Percentiles rank a stretch among this genome's conserved stretches.
Evolutionary conservation across 2,797 vertebrate genomes (phyloP).

Genomic region (Sebastes matsubarae): DNA sequence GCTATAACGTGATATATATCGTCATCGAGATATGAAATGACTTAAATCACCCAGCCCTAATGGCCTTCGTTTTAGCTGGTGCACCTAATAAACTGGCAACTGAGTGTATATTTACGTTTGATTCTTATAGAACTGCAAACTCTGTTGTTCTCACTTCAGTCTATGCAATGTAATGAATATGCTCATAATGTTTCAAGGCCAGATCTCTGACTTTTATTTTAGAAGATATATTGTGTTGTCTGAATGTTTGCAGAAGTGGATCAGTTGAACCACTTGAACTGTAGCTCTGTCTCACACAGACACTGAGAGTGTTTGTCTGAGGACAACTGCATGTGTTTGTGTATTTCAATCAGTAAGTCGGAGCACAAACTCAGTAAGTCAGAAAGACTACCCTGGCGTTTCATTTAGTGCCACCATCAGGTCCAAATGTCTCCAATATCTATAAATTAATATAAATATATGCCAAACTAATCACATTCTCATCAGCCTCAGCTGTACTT

Average conservation of each 20-base stretch:
- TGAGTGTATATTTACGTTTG: background rate
- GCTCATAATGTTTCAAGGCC: background rate
- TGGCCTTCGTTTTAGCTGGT: background rate
- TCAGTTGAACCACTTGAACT: background rate
- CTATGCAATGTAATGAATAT: background rate
- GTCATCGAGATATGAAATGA: no score
- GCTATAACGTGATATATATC: no score
- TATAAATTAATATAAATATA: background rate
- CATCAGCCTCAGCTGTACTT: background rate
- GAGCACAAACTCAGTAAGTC: background rate
- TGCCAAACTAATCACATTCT: background rate
- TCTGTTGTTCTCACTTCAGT: background rate
- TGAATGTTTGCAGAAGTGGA: background rate
- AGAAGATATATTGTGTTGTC: background rate
- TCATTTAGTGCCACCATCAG: background rate
- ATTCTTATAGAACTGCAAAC: background rate
- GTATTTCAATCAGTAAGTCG: background rate
- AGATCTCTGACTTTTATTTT: background rate
- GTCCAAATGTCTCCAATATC: background rate
- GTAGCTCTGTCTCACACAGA: background rate
- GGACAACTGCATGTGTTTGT: background rate
- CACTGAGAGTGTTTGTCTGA: background rate
- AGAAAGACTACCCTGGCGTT: background rate
- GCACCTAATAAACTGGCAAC: background rate
- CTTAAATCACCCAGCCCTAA: no score